Base-by-base conservation (phyloP, 1,140 invertebrate genomes). In the Thaumetopoea pityocampa region DNA sequence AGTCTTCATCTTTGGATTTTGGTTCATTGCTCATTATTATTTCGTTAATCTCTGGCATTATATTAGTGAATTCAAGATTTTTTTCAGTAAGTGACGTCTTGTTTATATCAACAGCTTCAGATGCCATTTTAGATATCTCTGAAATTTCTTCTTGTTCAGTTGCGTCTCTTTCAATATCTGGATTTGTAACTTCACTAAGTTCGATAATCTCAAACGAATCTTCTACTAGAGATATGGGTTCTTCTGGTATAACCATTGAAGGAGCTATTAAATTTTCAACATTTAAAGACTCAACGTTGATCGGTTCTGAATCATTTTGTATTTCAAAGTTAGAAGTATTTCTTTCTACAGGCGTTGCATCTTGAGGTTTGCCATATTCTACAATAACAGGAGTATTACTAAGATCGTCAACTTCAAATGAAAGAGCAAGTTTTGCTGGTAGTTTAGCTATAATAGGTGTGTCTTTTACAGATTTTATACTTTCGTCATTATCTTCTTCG, bases 351-450 rank as follows among this genome's bases (percentile, higher is more conserved):
- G 45, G 37, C 7, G 34, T 40, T 18, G 43, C 40, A 22, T 62
- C 44, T 42, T 6, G 15, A 19, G 30, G 44, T 17, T 18, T 28
- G 4, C 46, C 54, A 28, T 54, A 62, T 8, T 51, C 47, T 8
- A 62, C 43, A 14, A 33, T 11, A 5, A 62, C 30, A 11, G 53
- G 53, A 9, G 49, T 51, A 30, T 62, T 48, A 11, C 28, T 29
- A 12, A 62, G 44, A 16, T 62, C 53, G 34, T 62, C 53, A 14
- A 62, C 44, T 33, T 62, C 53, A 43, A 57, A 62, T 5, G 58
- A 53, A 20, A 40, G 26, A 5, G 38, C 42, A 8, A 50, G 37
- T 19, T 55, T 50, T 22, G 27, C 19, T 2, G 28, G 18, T 14
- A n/a, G 26, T 38, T 24, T 11, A 11, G 14, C 2, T 7, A 14